A percentile compares a stretch with the other conserved stretches of the same genome.
Conservation (phyloP, 1,140 invertebrate genomes). For the Geopemphigus sp. region DNA sequence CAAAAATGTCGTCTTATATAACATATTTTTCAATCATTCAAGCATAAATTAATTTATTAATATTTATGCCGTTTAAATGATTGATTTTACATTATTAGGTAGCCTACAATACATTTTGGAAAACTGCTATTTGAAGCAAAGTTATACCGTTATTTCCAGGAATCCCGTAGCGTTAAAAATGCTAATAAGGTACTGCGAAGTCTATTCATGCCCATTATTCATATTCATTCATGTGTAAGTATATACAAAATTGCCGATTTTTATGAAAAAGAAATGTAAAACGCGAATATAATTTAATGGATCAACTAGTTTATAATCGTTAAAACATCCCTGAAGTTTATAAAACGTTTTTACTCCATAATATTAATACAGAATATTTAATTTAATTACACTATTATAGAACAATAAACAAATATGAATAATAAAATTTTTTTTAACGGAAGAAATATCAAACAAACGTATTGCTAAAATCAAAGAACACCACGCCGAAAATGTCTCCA, state of each 20-base stretch:
- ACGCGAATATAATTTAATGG: neutral
- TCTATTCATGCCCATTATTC: neutral
- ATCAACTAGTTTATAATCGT: neutral
- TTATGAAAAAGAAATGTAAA: neutral
- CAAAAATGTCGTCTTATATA: neutral
- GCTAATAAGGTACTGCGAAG: neutral
- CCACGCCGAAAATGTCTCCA: too few relatives aligned
- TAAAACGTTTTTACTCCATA: neutral
- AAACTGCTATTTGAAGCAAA: neutral
- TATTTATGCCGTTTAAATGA: neutral
- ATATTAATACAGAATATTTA: neutral
- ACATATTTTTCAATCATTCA: neutral
- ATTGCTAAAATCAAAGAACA: too few relatives aligned
- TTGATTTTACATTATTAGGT: neutral
- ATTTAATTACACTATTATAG: neutral
- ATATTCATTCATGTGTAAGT: too few relatives aligned
- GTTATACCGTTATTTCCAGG: constrained; percentile 7
- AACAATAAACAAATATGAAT: neutral
- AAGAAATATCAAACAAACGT: too few relatives aligned
- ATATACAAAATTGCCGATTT: neutral
- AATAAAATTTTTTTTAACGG: too few relatives aligned
- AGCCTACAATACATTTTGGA: neutral
- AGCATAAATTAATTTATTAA: neutral
- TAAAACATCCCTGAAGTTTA: neutral
- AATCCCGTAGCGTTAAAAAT: constrained; percentile 11